Conservation (phyloP, 2,797 vertebrate genomes). For the Esox masquinongy region DNA sequence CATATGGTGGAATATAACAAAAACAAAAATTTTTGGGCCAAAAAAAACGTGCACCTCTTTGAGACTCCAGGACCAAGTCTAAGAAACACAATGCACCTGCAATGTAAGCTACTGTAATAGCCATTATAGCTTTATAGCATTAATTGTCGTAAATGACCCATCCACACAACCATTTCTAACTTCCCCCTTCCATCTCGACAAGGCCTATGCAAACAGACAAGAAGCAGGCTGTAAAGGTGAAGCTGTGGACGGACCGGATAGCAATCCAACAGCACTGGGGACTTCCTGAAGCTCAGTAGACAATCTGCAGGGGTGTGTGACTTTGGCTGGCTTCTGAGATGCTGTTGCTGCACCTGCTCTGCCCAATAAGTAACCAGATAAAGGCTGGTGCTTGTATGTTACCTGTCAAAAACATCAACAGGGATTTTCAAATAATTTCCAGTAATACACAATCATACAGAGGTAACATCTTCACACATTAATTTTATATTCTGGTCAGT, state of each 20-base stretch:
- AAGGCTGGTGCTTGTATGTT: constrained; percentile 70
- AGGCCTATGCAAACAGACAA: neutral
- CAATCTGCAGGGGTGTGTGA: neutral
- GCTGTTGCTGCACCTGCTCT: constrained; percentile 20
- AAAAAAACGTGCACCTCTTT: too few species aligned
- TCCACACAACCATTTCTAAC: neutral
- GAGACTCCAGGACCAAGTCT: too few species aligned
- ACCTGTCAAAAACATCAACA: constrained; percentile 68
- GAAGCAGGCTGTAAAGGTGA: neutral
- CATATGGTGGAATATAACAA: too few species aligned
- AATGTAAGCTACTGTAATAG: too few species aligned
- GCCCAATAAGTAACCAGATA: constrained; percentile 68
- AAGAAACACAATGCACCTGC: too few species aligned
- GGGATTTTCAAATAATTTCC: neutral
- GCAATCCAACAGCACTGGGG: constrained; percentile 19
- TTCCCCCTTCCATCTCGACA: too few species aligned
- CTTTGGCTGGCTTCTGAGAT: constrained; percentile 9
- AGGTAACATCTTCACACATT: too few species aligned
- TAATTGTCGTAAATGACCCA: neutral
- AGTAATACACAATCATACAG: too few species aligned
- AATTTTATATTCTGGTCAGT: too few species aligned
- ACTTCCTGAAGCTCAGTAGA: neutral
- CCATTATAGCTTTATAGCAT: neutral
- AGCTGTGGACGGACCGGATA: neutral
- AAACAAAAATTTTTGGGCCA: too few species aligned